These are phyloP conservation scores for Nomada hirtipes DNA, from an alignment of 2,888 invertebrate species.

Conservation along the genomic window DNA sequence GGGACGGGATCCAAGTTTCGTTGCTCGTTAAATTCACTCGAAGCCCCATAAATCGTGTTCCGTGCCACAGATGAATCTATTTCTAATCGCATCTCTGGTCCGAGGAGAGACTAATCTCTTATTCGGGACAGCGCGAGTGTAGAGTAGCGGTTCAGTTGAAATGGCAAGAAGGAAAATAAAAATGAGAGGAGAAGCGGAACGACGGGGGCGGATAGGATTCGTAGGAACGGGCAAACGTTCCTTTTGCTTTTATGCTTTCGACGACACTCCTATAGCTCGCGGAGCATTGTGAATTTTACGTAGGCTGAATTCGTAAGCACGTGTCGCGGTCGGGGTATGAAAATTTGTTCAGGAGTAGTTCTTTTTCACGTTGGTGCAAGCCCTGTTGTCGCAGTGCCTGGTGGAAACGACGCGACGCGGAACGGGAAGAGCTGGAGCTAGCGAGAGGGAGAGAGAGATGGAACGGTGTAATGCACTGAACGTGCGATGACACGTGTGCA, in stretches of 20 bases:
- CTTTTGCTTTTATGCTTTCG: too few relatives aligned
- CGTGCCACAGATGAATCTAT: too few relatives aligned
- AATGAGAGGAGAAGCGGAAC: background rate
- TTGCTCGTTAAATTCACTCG: too few relatives aligned
- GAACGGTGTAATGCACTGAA: slow-evolving; percentile 45
- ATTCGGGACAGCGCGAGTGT: too few relatives aligned
- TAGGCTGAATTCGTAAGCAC: background rate
- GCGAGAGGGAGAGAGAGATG: background rate
- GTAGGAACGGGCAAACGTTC: too few relatives aligned
- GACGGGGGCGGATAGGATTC: too few relatives aligned
- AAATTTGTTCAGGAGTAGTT: slow-evolving; percentile 55
- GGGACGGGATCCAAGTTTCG: background rate
- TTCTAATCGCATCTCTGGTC: too few relatives aligned
- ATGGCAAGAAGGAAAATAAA: background rate
- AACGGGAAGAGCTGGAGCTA: background rate
- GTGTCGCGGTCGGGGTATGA: slow-evolving; percentile 37
- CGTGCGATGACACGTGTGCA: background rate
- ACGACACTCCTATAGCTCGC: too few relatives aligned
- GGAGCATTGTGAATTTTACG: background rate
- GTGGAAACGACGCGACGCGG: slow-evolving; percentile 33
- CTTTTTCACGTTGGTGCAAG: slow-evolving; percentile 38
- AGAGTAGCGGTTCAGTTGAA: too few relatives aligned
- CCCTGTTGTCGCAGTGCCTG: slow-evolving; percentile 17
- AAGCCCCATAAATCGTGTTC: too few relatives aligned
- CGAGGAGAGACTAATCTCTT: too few relatives aligned